Percentiles rank a stretch among this genome's conserved stretches.
phyloP scores from a whole-genome alignment of 2,797 vertebrate genomes.

The Urophycis tenuis region DNA sequence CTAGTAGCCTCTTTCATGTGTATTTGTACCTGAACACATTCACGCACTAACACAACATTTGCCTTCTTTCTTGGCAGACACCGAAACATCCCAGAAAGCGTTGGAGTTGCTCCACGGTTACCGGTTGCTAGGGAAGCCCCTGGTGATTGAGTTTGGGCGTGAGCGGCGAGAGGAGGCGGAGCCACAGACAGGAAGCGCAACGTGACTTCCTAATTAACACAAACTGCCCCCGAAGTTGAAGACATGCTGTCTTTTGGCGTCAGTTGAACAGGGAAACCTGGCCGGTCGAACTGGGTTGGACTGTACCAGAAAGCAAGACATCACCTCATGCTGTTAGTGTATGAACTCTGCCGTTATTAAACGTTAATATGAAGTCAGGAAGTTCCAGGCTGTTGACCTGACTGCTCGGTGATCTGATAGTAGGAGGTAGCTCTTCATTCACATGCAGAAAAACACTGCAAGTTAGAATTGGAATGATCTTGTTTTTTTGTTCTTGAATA shows the following conservation, averaged over 20 bases:
- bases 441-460: not conserved
- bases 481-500: not conserved
- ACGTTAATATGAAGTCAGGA: not conserved
- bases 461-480: not conserved
- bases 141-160: slow-evolving; percentile 85
- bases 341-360: not conserved
- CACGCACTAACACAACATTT: not conserved
- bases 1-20: not conserved
- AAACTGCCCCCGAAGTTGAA: not conserved
- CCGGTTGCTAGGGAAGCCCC: slow-evolving; percentile 77
- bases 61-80: slow-evolving; percentile 64
- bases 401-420: not conserved
- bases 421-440: not conserved
- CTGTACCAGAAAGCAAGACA: not conserved
- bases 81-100: slow-evolving; percentile 68
- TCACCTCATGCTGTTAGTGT: not conserved
- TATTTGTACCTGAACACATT: not conserved
- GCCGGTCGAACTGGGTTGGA: not conserved
- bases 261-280: not conserved
- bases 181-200: not conserved
- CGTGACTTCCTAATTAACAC: not conserved
- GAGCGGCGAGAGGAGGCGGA: slow-evolving; percentile 62
- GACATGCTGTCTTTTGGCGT: not conserved
- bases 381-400: not conserved
- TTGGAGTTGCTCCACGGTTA: slow-evolving; percentile 80